Evolutionary conservation across 53 echinoderm and acorn worm species (phyloP).

Genomic region (Holothuria leucospilota): DNA sequence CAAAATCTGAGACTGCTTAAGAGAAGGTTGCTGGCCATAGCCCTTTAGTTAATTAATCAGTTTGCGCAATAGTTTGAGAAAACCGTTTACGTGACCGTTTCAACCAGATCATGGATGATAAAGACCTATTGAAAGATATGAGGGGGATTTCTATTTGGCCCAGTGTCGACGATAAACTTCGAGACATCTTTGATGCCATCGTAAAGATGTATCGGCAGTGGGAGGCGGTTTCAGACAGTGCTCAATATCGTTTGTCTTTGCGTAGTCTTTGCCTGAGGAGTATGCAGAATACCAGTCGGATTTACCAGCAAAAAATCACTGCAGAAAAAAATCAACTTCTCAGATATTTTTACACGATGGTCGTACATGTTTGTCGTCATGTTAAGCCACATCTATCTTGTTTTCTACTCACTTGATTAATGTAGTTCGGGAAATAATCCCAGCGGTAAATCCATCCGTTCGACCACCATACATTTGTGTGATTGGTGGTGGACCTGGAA

Average conservation of each 20-base stretch:
- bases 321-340: background rate
- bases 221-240: background rate
- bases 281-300: background rate
- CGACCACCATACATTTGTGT: background rate
- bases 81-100: too few relatives aligned
- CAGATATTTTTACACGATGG: background rate
- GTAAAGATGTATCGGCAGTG: background rate
- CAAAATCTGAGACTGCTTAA: too few relatives aligned
- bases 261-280: background rate
- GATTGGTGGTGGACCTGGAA: conserved; percentile 42
- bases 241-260: background rate
- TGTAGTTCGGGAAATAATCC: background rate
- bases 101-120: too few relatives aligned
- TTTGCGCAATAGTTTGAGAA: too few relatives aligned
- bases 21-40: too few relatives aligned
- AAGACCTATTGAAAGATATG: too few relatives aligned
- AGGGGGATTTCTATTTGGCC: background rate
- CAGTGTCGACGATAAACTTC: background rate
- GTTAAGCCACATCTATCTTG: conserved; percentile 24
- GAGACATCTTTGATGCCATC: background rate
- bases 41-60: too few relatives aligned
- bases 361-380: conserved; percentile 31
- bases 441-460: background rate
- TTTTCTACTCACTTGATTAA: conserved; percentile 7
- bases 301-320: background rate